Evolutionary conservation across 2,888 invertebrate genomes (phyloP), one percentile per base, ranked within the genome.

Genomic region (Cryptosula pallasiana): DNA sequence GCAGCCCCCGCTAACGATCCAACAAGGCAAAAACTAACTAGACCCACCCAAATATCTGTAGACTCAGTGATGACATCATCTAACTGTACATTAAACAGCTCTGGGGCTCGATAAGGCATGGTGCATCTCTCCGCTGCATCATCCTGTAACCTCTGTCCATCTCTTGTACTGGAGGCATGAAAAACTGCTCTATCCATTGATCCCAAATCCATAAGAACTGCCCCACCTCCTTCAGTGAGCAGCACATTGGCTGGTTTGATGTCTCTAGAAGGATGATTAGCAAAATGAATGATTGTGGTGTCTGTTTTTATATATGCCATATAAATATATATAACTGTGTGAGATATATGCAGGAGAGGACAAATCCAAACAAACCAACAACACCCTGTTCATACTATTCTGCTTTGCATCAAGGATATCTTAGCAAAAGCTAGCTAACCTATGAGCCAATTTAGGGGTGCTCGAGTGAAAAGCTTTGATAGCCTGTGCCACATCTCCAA

Each of bases 81-180:
- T 73, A 90, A 90, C 84, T 93, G 91, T 13, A 94, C 92, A 77
- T 90, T 90, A 81, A 94, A 95, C 71, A 95, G 85, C 83, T 94
- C 94, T 0, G 94, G 94, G 0, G 94, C 92, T 77, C 92, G 86
- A 81, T 93, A 95, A 1, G 93, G 90, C 90, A 94, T 93, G 32
- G 92, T 92, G 83, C 92, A 92, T 74, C 91, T 87, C 84, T 94
- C 93, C 70, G 91, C 91, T 0, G 93, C 93, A 71, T 89, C 85
- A 81, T 94, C 94, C 85, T 93, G 84, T 45, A 85, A 73, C 27
- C 77, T 72, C 71, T 80, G 78, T 9, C 85, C 85, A 29, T 84
- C 81, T n/a, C 81, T 76, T 25, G 82, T 75, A 27, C 76, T 80
- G 27, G 80, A 81, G 5, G 85, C 81, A 63, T 85, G 80, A 16